Conservation (phyloP, 2,888 invertebrate species). For the Pachliopta kotzebuea region DNA sequence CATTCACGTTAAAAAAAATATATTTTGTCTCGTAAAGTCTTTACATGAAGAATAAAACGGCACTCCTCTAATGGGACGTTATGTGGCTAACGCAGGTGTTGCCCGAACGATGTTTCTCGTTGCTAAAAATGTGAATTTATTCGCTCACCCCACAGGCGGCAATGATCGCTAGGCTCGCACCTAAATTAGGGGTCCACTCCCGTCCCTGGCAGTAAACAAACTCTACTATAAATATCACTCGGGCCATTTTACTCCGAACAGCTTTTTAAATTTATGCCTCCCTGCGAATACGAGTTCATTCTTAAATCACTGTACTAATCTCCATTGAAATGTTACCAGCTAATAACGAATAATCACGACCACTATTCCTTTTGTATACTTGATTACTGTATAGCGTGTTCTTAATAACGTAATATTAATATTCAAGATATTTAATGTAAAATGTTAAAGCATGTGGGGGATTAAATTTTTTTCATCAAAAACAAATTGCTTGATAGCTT, state of each 20-base stretch:
- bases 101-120: slow-evolving; percentile 48
- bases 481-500: slow-evolving; percentile 31
- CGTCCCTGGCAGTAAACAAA: slow-evolving; percentile 73
- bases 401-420: neutral
- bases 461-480: slow-evolving; percentile 11
- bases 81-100: slow-evolving; percentile 65
- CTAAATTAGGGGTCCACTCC: slow-evolving; percentile 77
- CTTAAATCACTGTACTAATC: neutral
- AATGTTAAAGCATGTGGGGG: slow-evolving; percentile 6
- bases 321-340: neutral
- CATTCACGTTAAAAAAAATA: neutral
- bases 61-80: slow-evolving; percentile 56
- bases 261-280: slow-evolving; percentile 17
- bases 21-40: slow-evolving; percentile 37
- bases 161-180: slow-evolving; percentile 74
- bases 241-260: slow-evolving; percentile 25
- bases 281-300: neutral
- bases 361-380: too few species aligned
- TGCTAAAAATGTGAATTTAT: slow-evolving; percentile 78
- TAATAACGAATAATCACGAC: neutral
- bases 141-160: slow-evolving; percentile 63
- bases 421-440: neutral
- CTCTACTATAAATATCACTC: slow-evolving; percentile 33
- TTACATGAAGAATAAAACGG: slow-evolving; percentile 47
- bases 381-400: too few species aligned